Evolutionary conservation across 2,888 invertebrate genomes (phyloP), one percentile per base, ranked within the genome.

Genomic region (Calliopum simillimum): DNA sequence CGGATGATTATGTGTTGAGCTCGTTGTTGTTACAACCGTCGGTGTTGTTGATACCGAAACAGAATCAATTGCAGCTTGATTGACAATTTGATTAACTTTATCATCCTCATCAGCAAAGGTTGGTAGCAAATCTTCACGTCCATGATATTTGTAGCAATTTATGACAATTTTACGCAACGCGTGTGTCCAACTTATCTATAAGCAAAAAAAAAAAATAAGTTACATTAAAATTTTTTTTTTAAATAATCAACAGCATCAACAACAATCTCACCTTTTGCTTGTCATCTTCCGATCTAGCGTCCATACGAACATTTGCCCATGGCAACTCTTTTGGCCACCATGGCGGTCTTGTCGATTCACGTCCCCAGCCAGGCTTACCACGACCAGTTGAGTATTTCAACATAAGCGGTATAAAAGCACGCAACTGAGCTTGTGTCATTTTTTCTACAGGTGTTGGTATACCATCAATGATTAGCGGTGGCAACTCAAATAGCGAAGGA

Each of bases 321-420:
- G 98, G 98, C 80, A 98, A 89, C 87, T 98, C 98, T 86, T 94
- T 94, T 23, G 98, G 98, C 98, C 98, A 98, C 98, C 98, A 98
- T 8, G 95, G 93, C 66, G 98, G 98, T 76, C 97, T 90, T 70
- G 97, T 98, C 19, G 97, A 96, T 84, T 96, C 96, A 79, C 97
- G 91, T 4, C 98, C 98, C 98, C 98, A 98, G 51, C 98, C 98
- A 56, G 98, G 98, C 87, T 98, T 98, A 74, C 98, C 98, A 77
- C 98, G 89, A 81, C 95, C 97, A 77, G 98, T 98, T 5, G 97
- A 97, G 87, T 97, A 98, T 88, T 98, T 98, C 82, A 98, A 89
- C 98, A 98, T 98, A 79, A 98, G 90, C 74, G 98, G 98, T 80
- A 98, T 98, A 87, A 98, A 98, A 71, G 97, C 97, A 80, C 98